phyloP scores from a whole-genome alignment of 30 jellyfish, hydroid and myxozoan species.

The Chrysaora quinquecirrha region DNA sequence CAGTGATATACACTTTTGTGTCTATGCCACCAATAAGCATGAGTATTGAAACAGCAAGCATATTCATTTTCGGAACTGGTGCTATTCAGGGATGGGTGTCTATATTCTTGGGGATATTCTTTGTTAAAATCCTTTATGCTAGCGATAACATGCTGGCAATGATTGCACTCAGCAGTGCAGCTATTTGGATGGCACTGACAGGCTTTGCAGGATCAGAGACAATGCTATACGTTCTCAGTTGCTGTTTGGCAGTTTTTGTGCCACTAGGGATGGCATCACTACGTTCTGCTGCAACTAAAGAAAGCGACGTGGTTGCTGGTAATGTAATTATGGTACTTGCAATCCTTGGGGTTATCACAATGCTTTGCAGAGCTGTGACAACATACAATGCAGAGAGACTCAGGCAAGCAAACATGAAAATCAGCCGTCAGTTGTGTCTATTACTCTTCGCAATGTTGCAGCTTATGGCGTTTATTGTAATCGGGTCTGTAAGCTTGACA shows the following conservation, averaged over 20 bases:
- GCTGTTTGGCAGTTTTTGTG: constrained; percentile 38
- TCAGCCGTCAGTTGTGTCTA: constrained; percentile 30
- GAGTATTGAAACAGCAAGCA: background rate
- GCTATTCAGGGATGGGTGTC: constrained; percentile 37
- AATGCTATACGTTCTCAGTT: constrained; percentile 24
- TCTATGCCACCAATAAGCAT: constrained; percentile 24
- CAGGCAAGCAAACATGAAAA: constrained; percentile 13
- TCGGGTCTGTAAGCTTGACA: constrained; percentile 58
- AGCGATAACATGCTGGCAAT: constrained; percentile 45
- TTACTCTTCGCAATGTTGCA: constrained; percentile 24
- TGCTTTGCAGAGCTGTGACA: constrained; percentile 19
- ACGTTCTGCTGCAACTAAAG: constrained; percentile 47
- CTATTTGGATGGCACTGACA: constrained; percentile 51
- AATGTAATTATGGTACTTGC: constrained; percentile 27
- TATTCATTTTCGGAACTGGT: constrained; percentile 18
- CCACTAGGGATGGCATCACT: constrained; percentile 46
- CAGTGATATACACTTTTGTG: constrained; percentile 17
- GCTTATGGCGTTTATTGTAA: constrained; percentile 50
- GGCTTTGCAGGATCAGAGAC: constrained; percentile 17
- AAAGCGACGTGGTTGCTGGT: constrained; percentile 1
- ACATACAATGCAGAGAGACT: constrained; percentile 25
- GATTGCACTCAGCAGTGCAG: constrained; percentile 52
- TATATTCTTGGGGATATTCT: constrained; percentile 1
- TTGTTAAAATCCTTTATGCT: constrained; percentile 25
- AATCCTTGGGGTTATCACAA: constrained; percentile 1